Conservation (phyloP, 1,140 invertebrate genomes). For the Pomacea maculata region DNA sequence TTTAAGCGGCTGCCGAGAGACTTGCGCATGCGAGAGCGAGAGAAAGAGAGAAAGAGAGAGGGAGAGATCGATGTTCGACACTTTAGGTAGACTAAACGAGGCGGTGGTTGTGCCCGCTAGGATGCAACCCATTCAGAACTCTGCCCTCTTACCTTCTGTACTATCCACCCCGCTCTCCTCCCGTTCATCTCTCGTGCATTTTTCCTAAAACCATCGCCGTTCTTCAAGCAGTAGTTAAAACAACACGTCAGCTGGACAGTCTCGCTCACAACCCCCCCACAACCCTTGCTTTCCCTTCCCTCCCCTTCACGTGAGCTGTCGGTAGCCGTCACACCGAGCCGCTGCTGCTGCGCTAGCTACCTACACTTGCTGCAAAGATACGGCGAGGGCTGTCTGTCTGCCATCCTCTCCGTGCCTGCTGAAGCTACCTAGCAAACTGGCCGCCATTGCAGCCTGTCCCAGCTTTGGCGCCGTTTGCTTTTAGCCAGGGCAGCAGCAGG, state of each 20-base stretch:
- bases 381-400: no score
- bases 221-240: no score
- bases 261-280: no score
- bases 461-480: background rate
- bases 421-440: no score
- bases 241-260: no score
- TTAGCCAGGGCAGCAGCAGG: background rate
- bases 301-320: no score
- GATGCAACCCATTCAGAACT: background rate
- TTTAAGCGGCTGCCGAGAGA: background rate
- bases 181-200: background rate
- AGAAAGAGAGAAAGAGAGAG: background rate
- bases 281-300: no score
- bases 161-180: background rate
- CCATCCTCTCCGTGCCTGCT: no score
- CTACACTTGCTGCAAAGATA: no score
- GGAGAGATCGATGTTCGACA: background rate
- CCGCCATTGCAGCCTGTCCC: background rate
- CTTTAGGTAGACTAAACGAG: conserved; percentile 5
- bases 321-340: no score
- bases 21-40: conserved; percentile 3
- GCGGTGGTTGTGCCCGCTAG: background rate
- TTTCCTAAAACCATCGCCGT: no score
- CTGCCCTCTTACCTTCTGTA: conserved; percentile 1
- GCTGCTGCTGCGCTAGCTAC: no score